phyloP scores from a whole-genome alignment of 1,140 invertebrate species.

The Drosophila kikkawai region DNA sequence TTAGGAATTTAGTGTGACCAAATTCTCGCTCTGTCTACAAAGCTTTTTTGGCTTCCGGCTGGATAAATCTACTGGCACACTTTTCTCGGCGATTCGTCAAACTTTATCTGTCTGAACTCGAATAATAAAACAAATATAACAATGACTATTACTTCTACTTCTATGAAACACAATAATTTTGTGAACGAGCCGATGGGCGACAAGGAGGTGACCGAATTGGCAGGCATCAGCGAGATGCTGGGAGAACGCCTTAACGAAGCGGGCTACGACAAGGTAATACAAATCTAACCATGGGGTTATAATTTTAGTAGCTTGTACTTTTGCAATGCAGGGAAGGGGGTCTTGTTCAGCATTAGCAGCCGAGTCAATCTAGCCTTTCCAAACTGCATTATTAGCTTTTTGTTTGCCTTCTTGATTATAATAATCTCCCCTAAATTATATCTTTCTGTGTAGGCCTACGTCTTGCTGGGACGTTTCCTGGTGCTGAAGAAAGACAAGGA shows the following conservation, averaged over 20 bases:
- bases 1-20: not conserved
- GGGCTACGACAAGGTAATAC: slow-evolving; percentile 92
- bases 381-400: too few relatives aligned
- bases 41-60: not conserved
- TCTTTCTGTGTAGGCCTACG: slow-evolving; percentile 93
- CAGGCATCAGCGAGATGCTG: slow-evolving; percentile 95
- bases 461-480: slow-evolving; percentile 98
- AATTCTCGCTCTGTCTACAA: too few relatives aligned
- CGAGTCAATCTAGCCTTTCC: too few relatives aligned
- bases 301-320: too few relatives aligned
- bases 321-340: too few relatives aligned
- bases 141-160: slow-evolving; percentile 91
- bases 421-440: not conserved
- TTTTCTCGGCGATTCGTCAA: not conserved
- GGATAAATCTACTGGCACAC: not conserved
- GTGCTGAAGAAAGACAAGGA: slow-evolving; percentile 98
- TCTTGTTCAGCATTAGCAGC: too few relatives aligned
- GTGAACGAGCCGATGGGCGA: slow-evolving; percentile 98
- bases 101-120: too few relatives aligned
- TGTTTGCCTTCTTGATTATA: not conserved
- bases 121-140: not conserved
- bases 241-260: slow-evolving; percentile 92
- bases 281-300: too few relatives aligned
- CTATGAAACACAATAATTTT: slow-evolving; percentile 97
- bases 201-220: slow-evolving; percentile 96